Evolutionary conservation across 2,797 vertebrate species (phyloP).

Genomic region (Eulemur mongoz): DNA sequence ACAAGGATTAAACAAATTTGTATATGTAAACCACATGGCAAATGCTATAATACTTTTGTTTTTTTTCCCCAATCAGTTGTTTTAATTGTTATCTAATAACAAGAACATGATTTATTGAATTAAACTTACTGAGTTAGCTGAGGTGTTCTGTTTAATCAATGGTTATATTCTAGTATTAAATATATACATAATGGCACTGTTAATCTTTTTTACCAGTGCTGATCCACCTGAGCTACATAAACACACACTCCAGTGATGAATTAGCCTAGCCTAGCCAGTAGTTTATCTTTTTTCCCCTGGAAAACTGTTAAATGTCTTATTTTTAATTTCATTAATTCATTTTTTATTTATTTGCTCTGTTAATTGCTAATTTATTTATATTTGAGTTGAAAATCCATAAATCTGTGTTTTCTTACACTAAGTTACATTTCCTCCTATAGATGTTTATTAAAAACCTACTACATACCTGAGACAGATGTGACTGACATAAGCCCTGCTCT

Average conservation of each 20-base stretch:
- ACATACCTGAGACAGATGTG: background rate
- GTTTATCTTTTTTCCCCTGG: background rate
- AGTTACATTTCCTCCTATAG: background rate
- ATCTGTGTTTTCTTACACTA: background rate
- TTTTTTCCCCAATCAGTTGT: background rate
- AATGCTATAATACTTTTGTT: background rate
- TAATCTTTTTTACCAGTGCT: background rate
- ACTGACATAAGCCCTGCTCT: background rate
- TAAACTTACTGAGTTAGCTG: background rate
- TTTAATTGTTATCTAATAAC: background rate
- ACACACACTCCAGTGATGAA: background rate
- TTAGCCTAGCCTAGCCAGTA: background rate
- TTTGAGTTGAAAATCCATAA: background rate
- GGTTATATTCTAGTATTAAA: background rate
- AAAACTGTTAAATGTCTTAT: background rate
- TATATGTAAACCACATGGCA: background rate
- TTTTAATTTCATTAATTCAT: background rate
- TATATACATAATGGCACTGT: background rate
- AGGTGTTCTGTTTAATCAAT: background rate
- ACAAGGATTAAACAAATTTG: background rate
- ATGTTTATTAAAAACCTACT: background rate
- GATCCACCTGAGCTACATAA: background rate
- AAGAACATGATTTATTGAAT: background rate
- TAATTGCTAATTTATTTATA: background rate
- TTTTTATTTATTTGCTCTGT: background rate